Evolutionary conservation across 2,113 vertebrate species (phyloP).

Genomic region (Myiozetetes cayanensis): DNA sequence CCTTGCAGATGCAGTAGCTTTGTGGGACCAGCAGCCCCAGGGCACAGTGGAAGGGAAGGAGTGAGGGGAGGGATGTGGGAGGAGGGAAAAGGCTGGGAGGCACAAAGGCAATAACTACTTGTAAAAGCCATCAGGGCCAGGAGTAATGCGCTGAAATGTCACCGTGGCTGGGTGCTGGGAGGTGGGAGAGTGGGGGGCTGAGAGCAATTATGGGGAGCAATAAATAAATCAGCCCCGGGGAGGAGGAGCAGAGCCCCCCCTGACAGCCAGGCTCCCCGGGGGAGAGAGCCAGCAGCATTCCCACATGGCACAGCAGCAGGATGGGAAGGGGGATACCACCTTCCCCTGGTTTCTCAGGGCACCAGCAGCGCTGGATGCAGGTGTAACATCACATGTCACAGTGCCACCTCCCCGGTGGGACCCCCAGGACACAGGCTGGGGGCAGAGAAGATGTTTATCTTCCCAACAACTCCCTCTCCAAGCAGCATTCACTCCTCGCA

Average conservation of each 20-base stretch:
- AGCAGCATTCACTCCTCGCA: background rate
- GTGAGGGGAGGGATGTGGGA: background rate
- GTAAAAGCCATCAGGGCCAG: background rate
- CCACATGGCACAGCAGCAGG: rapidly evolving
- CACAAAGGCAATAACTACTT: background rate
- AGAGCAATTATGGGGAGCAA: background rate
- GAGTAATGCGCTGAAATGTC: background rate
- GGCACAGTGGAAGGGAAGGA: background rate
- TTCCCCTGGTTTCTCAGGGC: background rate
- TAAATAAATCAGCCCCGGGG: background rate
- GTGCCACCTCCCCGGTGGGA: background rate
- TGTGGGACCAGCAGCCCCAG: background rate
- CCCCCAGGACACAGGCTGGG: background rate
- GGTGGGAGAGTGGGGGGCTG: background rate
- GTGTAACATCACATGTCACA: background rate
- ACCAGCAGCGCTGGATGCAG: background rate
- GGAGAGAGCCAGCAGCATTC: background rate
- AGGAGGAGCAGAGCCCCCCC: background rate
- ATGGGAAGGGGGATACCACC: background rate
- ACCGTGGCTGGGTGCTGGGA: background rate
- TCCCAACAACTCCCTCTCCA: background rate
- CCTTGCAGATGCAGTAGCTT: background rate
- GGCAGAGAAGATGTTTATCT: background rate
- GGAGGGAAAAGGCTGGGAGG: background rate
- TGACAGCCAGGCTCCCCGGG: background rate